Conservation (phyloP, 2,113 vertebrate species). For the Neofelis nebulosa region DNA sequence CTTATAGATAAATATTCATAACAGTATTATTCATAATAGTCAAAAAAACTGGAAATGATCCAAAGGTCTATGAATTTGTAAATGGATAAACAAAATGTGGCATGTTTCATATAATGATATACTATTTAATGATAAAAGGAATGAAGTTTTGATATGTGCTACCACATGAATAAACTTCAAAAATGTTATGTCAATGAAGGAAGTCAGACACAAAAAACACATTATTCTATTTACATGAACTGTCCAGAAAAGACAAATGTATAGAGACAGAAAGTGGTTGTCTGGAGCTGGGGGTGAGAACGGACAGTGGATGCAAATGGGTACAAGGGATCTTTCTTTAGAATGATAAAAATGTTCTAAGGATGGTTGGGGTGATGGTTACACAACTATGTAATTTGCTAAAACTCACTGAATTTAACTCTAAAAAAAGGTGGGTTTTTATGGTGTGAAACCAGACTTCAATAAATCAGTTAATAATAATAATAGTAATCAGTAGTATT, state of each 20-base stretch:
- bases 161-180: background rate
- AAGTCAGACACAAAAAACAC: background rate
- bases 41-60: background rate
- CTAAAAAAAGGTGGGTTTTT: constrained; percentile 14
- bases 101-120: background rate
- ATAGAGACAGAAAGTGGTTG: background rate
- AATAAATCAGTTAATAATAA: background rate
- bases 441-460: background rate
- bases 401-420: constrained; percentile 18
- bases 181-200: background rate
- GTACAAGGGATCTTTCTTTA: background rate
- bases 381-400: constrained; percentile 4
- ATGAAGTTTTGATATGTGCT: background rate
- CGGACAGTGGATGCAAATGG: background rate
- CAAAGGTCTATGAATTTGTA: background rate
- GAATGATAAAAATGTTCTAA: background rate
- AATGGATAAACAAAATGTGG: constrained; percentile 28
- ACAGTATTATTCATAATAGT: background rate
- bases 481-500: constrained; percentile 7
- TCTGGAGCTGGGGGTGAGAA: background rate
- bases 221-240: background rate
- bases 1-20: background rate
- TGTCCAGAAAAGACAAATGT: constrained; percentile 5
- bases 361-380: background rate
- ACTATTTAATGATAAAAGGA: background rate